Evolutionary conservation across 2,888 invertebrate species (phyloP), one percentile per base, ranked within the genome.

Genomic region (Lissonota sp.): DNA sequence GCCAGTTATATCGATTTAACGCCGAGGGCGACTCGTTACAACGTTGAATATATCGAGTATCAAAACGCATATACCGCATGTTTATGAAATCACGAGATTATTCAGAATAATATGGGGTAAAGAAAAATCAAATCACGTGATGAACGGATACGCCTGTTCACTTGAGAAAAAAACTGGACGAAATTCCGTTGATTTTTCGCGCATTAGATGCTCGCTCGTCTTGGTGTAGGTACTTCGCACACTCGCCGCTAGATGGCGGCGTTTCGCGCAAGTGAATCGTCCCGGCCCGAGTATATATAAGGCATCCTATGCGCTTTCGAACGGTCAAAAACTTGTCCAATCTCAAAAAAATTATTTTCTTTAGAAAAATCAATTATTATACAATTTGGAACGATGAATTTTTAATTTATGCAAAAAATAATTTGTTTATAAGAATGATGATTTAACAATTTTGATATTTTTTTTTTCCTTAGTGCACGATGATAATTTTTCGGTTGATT

Each of bases 1-100:
- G 55, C 53, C 42, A 46, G 78, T 74, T 70, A 53, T 81, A 78
- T 78, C 81, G 81, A 77, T 81, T 77, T 70, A 60, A 60, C 55
- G 70, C 74, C 74, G 74, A 39, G 69, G 78, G 73, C 77, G 60
- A 62, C 78, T 60, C 60, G 74, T 81, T 81, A 66, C 51, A 71
- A 49, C 81, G 64, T 60, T 51, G 77, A 73, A 74, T 78, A 81
- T 74, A 81, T 78, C 60, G 64, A 74, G 60, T 57, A 62, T 46
- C 75, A n/a, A n/a, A 12, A 44, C 4, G 8, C 10, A 7, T 8
- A 44, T n/a, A 16, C 6, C 16, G 42, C 14, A 8, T 44, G 8
- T 12, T 60, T 37, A 14, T 6, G 14, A 37, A 14, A 10, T 10
- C 26, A 63, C 26, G 10, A 62, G 7, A 44, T 51, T n/a, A 16